phyloP scores from a whole-genome alignment of 2,797 vertebrate genomes.

The Limnodromus scolopaceus region DNA sequence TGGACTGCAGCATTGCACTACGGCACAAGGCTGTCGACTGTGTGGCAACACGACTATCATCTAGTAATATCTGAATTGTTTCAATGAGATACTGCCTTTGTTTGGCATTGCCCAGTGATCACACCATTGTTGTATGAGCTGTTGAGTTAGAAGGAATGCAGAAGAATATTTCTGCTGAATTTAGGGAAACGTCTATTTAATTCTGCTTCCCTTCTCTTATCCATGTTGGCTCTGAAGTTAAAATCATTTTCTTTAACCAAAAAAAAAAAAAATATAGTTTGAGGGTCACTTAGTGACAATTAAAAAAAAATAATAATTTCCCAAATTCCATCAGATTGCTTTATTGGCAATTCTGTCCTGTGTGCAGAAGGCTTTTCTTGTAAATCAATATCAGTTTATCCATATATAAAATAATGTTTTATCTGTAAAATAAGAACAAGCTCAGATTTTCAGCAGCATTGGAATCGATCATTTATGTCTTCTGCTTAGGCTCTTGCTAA shows the following conservation, averaged over 20 bases:
- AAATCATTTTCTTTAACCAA: background rate
- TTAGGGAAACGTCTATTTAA: background rate
- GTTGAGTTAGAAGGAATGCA: background rate
- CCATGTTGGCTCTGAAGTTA: background rate
- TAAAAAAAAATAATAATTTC: background rate
- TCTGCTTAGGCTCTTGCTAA: background rate
- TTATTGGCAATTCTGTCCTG: background rate
- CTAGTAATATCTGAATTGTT: background rate
- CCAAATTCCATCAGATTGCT: background rate
- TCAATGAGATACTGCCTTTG: background rate
- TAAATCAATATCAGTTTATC: background rate
- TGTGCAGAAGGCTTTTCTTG: background rate
- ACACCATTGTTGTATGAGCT: background rate
- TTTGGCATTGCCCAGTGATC: background rate
- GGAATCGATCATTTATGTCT: constrained; percentile 1
- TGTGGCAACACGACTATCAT: background rate
- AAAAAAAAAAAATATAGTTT: background rate
- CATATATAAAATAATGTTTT: background rate
- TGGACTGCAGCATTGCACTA: background rate
- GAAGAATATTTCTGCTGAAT: background rate
- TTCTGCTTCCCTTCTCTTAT: background rate
- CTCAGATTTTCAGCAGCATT: constrained; percentile 12
- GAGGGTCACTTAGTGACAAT: background rate
- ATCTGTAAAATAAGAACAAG: constrained; percentile 15
- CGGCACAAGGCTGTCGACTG: accelerated